phyloP scores from a whole-genome alignment of 2,888 invertebrate genomes.

The Eudasyphora cyanicolor region DNA sequence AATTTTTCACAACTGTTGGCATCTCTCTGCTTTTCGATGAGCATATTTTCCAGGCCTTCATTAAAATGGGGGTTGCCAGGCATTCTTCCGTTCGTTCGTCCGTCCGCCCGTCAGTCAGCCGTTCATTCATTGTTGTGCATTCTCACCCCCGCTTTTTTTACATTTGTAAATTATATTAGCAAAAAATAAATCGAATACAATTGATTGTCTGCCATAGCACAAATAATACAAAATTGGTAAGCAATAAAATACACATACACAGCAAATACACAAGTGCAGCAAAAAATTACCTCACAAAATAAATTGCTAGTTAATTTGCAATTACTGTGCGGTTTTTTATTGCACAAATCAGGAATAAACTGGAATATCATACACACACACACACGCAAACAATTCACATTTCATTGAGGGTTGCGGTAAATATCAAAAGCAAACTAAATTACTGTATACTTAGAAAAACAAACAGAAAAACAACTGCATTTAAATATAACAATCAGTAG shows the following conservation, averaged over 20 bases:
- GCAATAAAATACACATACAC: constrained; percentile 22
- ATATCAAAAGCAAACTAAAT: constrained; percentile 4
- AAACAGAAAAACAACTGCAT: background rate
- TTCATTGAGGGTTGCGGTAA: background rate
- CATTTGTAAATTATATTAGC: background rate
- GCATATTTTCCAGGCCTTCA: background rate
- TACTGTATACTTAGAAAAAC: background rate
- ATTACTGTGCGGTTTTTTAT: constrained; percentile 56
- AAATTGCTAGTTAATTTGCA: constrained; percentile 64
- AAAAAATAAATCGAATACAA: background rate
- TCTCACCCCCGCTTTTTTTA: background rate
- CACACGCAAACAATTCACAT: background rate
- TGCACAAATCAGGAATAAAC: background rate
- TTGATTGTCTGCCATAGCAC: background rate
- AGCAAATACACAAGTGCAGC: constrained; percentile 22
- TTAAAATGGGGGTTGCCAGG: background rate
- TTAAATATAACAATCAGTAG: background rate
- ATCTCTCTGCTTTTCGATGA: background rate
- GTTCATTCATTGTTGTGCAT: background rate
- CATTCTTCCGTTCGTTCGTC: too few relatives aligned
- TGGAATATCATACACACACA: too few relatives aligned
- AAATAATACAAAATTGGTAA: constrained; percentile 32
- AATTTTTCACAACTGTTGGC: background rate
- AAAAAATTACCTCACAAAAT: too few relatives aligned
- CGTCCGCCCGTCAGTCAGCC: too few relatives aligned